phyloP scores from a whole-genome alignment of 2,888 invertebrate species.

The Seira musarum region DNA sequence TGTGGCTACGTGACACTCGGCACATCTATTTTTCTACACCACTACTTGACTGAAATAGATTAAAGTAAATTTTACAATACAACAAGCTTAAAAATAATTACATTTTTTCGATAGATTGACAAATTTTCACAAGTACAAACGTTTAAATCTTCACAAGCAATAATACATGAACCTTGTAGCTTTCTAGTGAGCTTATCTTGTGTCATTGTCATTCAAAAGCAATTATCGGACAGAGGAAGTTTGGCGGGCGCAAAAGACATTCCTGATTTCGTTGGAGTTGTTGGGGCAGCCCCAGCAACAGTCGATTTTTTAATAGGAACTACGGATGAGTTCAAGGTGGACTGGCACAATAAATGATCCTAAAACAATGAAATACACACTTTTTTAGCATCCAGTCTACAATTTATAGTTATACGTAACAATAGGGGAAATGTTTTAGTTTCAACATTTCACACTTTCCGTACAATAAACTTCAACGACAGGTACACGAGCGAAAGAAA shows the following conservation, averaged over 20 bases:
- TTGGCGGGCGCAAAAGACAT: slow-evolving; percentile 45
- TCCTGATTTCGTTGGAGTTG: slow-evolving; percentile 51
- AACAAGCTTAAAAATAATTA: too few species aligned
- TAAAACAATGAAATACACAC: slow-evolving; percentile 19
- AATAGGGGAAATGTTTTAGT: not conserved
- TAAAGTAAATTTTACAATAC: too few species aligned
- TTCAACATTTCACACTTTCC: not conserved
- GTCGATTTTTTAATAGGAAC: slow-evolving; percentile 22
- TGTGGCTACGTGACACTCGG: not conserved
- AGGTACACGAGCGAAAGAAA: too few species aligned
- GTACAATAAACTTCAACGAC: not conserved
- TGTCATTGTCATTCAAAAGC: slow-evolving; percentile 29
- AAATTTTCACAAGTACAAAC: too few species aligned
- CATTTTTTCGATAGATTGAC: too few species aligned
- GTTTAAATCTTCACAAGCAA: too few species aligned
- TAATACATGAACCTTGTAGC: too few species aligned
- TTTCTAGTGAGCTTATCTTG: too few species aligned
- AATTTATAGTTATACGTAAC: not conserved
- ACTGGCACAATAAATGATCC: slow-evolving; percentile 58
- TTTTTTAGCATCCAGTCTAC: too few species aligned
- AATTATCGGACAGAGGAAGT: slow-evolving; percentile 37
- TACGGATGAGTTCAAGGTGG: slow-evolving; percentile 55
- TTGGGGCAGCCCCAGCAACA: slow-evolving; percentile 22
- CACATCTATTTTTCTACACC: not conserved
- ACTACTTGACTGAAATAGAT: too few species aligned